phyloP scores from a whole-genome alignment of 2,797 vertebrate genomes.

The Rhincodon typus region DNA sequence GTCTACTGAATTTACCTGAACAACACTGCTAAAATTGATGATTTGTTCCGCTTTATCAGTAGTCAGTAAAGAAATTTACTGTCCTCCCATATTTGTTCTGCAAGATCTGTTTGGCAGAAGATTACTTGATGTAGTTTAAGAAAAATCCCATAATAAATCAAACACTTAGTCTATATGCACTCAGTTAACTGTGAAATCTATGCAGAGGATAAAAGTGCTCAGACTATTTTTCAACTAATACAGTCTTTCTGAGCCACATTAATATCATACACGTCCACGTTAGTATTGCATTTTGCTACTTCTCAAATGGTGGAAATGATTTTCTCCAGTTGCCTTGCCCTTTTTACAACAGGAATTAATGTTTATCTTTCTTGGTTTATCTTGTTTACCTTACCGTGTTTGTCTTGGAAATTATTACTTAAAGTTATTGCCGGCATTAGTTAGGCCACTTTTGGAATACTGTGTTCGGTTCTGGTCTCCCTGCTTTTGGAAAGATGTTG shows the following conservation, averaged over 20 bases:
- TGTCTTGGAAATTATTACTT: neutral
- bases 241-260: neutral
- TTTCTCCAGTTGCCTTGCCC: neutral
- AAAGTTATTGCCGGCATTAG: neutral
- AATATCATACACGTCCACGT: neutral
- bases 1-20: neutral
- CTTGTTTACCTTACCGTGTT: neutral
- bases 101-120: neutral
- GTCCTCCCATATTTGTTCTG: neutral
- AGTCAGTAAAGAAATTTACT: conserved; percentile 3
- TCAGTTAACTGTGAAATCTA: conserved; percentile 16
- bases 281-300: neutral
- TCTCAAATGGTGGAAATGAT: neutral
- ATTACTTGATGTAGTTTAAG: neutral
- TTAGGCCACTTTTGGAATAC: no score
- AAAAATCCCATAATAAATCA: neutral
- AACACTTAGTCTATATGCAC: neutral
- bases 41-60: conserved; percentile 5
- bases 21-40: neutral
- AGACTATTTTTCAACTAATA: neutral
- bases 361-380: neutral
- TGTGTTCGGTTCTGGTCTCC: no score
- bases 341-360: neutral
- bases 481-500: no score
- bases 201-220: neutral